Base-by-base conservation (phyloP, 2,797 vertebrate species). In the Clarias platycephalus region DNA sequence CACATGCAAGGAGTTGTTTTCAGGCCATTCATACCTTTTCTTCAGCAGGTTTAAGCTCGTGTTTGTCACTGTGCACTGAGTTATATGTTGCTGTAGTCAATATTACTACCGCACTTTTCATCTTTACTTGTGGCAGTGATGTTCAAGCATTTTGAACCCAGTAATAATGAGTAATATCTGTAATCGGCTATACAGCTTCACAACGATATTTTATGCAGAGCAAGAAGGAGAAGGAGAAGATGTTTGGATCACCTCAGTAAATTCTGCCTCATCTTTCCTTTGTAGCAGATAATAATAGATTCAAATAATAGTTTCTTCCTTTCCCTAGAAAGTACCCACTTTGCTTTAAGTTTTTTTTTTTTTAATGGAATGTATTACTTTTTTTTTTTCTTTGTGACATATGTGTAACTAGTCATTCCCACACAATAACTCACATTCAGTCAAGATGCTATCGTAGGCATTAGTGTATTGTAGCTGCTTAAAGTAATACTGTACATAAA, bases 1-100 rank as follows among this genome's bases (percentile, higher is more conserved):
- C 28, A 83, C 34, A 79, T 28, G 28, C 44, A 37, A 28, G 31
- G 16, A 81, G 68, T 64, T 57, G 60, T 84, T 80, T 55, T 55
- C 22, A 40, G 26, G 67, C n/a, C 31, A 15, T 58, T 60, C 37
- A 7, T 28, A 76, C 1, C 28, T 24, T 40, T 40, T 24, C 18
- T 62, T 37, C 22, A 37, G 37, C 13, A 37, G 12, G 10, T 37
- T 37, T 31, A 40, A 77, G 31, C 75, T 78, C 57, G 37, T 40
- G 75, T 20, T 24, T 2, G 3, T 62, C 57, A n/a, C 5, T n/a
- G 57, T 40, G 75, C 20, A 37, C 58, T 34, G 9, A 77, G 9
- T 24, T 34, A 24, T n/a, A 34, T 31, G 72, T 57, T 55, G 15
- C 49, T 75, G 49, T 31, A 75, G 9, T 53, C 49, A 74, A 28